These are phyloP conservation scores for Acanthosoma haemorrhoidale DNA, from an alignment of 2,888 invertebrate genomes.

Conservation along the genomic window DNA sequence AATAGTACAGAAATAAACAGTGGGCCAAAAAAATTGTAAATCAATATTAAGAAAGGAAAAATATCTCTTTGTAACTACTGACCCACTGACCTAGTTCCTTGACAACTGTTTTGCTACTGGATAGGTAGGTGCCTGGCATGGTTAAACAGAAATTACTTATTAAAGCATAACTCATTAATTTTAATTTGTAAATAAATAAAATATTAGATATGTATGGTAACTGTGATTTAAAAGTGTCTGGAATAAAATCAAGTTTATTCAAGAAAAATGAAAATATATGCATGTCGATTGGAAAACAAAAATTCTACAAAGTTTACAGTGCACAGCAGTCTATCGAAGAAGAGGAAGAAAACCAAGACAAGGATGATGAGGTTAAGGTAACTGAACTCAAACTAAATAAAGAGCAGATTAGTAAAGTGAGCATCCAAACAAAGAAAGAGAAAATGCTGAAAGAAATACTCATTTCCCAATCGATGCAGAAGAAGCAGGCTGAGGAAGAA, in stretches of 20 bases:
- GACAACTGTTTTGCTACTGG: background rate
- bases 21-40: background rate
- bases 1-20: too few relatives aligned
- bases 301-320: background rate
- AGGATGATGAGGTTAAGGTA: background rate
- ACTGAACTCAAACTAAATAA: background rate
- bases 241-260: background rate
- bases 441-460: slow-evolving; percentile 11
- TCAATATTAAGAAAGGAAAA: background rate
- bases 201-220: background rate
- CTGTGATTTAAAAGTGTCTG: background rate
- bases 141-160: background rate
- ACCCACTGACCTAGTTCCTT: slow-evolving; percentile 9
- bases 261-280: background rate
- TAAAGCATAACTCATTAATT: background rate
- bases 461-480: background rate
- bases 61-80: background rate
- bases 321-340: background rate
- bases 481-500: slow-evolving; percentile 3
- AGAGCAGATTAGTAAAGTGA: background rate
- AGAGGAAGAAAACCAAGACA: background rate
- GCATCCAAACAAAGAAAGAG: background rate
- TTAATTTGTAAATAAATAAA: background rate
- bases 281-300: background rate
- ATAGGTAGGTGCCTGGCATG: background rate